A percentile compares a stretch with the other conserved stretches of the same genome.
Evolutionary conservation across 2,888 invertebrate genomes (phyloP).

Genomic region (Anagyrus pseudococci): DNA sequence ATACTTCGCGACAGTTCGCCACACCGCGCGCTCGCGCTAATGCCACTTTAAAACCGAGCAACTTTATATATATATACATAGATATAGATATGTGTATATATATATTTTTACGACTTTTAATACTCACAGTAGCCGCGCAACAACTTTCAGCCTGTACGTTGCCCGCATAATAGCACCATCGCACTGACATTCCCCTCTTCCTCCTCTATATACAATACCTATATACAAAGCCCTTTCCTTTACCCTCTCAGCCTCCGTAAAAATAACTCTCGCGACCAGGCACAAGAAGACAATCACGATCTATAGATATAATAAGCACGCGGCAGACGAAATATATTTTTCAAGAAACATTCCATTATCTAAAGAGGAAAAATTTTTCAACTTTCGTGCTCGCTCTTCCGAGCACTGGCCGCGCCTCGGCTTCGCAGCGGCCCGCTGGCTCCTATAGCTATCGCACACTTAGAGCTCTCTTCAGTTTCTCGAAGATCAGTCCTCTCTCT

Average conservation of each 20-base stretch:
- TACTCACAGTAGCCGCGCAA: background rate
- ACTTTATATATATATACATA: no score
- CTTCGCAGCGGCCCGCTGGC: background rate
- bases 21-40: background rate
- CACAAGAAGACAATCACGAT: no score
- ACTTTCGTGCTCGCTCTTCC: no score
- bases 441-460: conserved; percentile 1
- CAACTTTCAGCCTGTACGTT: background rate
- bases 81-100: no score
- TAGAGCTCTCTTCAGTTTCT: background rate
- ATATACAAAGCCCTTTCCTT: no score
- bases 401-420: no score
- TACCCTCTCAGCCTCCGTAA: background rate
- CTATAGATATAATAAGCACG: no score
- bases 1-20: background rate
- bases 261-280: background rate
- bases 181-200: no score
- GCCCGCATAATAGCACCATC: background rate
- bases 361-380: no score
- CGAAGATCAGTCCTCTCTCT: background rate
- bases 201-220: no score
- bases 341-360: no score
- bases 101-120: background rate
- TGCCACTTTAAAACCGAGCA: background rate
- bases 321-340: no score